phyloP scores from a whole-genome alignment of 2,113 vertebrate genomes.

The Sphyrna mokarran region DNA sequence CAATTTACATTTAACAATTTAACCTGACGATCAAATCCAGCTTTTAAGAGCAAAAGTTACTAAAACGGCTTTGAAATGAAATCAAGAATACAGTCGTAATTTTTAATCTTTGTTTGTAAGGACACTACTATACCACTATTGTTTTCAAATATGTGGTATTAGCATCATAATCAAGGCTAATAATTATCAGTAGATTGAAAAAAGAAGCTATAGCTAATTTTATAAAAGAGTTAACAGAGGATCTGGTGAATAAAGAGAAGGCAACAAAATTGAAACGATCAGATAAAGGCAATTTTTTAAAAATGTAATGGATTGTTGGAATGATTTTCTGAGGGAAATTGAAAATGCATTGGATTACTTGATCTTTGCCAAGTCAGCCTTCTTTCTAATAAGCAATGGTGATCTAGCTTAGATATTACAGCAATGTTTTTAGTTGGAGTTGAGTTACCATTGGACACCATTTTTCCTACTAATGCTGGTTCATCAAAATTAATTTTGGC shows the following conservation, averaged over 20 bases:
- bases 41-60: background rate
- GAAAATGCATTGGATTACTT: background rate
- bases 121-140: background rate
- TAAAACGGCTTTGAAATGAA: background rate
- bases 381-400: slow-evolving; percentile 4
- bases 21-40: background rate
- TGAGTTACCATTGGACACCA: background rate
- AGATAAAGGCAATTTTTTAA: background rate
- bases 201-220: background rate
- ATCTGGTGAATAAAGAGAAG: background rate
- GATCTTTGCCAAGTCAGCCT: background rate
- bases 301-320: background rate
- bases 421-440: background rate
- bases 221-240: background rate
- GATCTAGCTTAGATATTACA: background rate
- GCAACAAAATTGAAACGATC: background rate
- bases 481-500: slow-evolving; percentile 28
- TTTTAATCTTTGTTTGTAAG: background rate
- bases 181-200: background rate
- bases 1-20: background rate
- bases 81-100: background rate
- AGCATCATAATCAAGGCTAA: no score
- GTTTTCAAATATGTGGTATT: background rate
- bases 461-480: background rate
- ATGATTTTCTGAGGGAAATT: background rate